Evolutionary conservation across 2,797 vertebrate genomes (phyloP).

Genomic region (Meriones psammophilus): DNA sequence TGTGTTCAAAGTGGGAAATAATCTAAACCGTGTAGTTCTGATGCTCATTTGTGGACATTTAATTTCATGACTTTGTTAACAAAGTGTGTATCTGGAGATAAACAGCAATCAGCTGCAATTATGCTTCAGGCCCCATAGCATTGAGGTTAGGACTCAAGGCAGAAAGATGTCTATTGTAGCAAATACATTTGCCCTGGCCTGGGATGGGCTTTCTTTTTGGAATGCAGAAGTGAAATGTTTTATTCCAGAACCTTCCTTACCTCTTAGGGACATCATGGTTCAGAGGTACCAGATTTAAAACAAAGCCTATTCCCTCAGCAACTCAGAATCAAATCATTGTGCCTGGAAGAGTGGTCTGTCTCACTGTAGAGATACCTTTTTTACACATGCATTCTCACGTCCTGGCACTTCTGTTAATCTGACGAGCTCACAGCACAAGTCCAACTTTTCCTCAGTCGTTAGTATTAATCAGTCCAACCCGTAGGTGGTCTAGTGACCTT

Average conservation of each 20-base stretch:
- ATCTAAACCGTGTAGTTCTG: not conserved
- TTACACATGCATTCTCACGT: not conserved
- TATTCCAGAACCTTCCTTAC: slow-evolving; percentile 8
- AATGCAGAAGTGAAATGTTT: not conserved
- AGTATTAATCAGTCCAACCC: not conserved
- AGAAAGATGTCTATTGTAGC: slow-evolving; percentile 66
- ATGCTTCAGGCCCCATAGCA: slow-evolving; percentile 56
- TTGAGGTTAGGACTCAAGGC: slow-evolving; percentile 68
- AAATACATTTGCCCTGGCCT: not conserved
- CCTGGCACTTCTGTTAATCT: not conserved
- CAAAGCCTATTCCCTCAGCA: slow-evolving; percentile 36
- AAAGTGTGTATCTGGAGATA: slow-evolving; percentile 61
- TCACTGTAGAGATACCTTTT: not conserved
- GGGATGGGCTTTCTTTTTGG: slow-evolving; percentile 21
- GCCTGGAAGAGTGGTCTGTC: not conserved
- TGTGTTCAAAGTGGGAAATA: not conserved
- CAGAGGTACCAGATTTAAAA: slow-evolving; percentile 22
- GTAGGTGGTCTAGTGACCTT: not conserved
- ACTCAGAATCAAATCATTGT: slow-evolving; percentile 5
- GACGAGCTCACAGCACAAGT: not conserved
- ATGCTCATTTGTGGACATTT: slow-evolving; percentile 40
- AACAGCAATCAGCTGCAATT: slow-evolving; percentile 69
- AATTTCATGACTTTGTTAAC: slow-evolving; percentile 71
- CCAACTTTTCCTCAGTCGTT: not conserved
- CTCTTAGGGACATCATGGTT: slow-evolving; percentile 8